phyloP scores from a whole-genome alignment of 1,140 invertebrate genomes.

The Drosophila subobscura region DNA sequence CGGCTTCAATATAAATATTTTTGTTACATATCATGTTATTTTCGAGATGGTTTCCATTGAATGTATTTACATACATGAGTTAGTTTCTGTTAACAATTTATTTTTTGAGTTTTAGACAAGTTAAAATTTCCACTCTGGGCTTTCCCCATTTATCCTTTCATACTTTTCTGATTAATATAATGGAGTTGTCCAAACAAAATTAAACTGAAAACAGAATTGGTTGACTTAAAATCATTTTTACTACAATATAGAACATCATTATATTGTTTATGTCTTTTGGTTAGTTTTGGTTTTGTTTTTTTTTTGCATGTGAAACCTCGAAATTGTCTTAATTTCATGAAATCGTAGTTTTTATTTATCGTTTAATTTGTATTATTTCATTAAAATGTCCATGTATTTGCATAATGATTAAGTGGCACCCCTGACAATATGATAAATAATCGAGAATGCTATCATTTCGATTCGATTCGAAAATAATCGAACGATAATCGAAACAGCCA shows the following conservation, averaged over 20 bases:
- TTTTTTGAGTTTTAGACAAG: slow-evolving; percentile 39
- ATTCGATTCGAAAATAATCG: not conserved
- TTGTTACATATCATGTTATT: slow-evolving; percentile 30
- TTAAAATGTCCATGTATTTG: slow-evolving; percentile 30
- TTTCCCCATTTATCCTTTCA: slow-evolving; percentile 11
- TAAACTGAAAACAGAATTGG: slow-evolving; percentile 31
- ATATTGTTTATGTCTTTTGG: slow-evolving; percentile 26
- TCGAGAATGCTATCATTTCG: too few relatives aligned
- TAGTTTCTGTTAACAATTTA: slow-evolving; percentile 75
- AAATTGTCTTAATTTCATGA: slow-evolving; percentile 80
- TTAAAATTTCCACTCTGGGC: slow-evolving; percentile 27
- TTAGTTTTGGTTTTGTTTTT: slow-evolving; percentile 32
- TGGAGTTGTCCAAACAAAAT: slow-evolving; percentile 3
- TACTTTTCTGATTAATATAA: not conserved
- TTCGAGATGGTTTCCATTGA: slow-evolving; percentile 32
- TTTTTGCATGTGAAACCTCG: slow-evolving; percentile 75
- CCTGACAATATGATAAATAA: not conserved
- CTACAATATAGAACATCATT: slow-evolving; percentile 51
- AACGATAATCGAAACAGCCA: too few relatives aligned
- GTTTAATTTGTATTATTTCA: slow-evolving; percentile 30
- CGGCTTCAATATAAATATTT: slow-evolving; percentile 24
- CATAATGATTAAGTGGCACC: slow-evolving; percentile 38
- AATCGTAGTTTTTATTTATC: slow-evolving; percentile 59
- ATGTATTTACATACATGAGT: slow-evolving; percentile 70
- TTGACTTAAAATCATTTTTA: slow-evolving; percentile 43